Percentiles rank a stretch among this genome's conserved stretches.
Conservation (phyloP, 1,140 invertebrate genomes). For the Caenorhabditis brenneri region DNA sequence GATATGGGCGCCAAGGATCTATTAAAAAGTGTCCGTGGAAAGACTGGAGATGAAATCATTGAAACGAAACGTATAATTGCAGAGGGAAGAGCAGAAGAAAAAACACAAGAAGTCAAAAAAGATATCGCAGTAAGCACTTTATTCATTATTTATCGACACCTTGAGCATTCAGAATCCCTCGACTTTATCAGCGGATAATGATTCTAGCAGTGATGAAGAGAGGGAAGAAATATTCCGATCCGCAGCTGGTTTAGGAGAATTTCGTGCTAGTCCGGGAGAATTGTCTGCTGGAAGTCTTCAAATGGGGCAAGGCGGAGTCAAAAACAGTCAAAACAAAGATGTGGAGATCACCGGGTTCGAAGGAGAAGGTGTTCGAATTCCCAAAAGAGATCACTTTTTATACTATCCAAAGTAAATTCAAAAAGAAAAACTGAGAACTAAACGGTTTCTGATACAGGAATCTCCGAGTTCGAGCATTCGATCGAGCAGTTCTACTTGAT, state of each 20-base stretch:
- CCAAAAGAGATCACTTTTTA: constrained; percentile 59
- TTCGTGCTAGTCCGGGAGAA: constrained; percentile 50
- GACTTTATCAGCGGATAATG: not conserved
- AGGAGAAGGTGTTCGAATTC: constrained; percentile 52
- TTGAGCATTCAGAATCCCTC: constrained; percentile 18
- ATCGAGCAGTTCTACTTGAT: constrained; percentile 77
- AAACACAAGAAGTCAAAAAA: not conserved
- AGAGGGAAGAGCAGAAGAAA: not conserved
- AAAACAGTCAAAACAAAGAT: not conserved
- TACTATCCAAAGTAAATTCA: no score
- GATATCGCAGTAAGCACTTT: not conserved
- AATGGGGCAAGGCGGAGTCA: constrained; percentile 37
- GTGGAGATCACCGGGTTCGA: constrained; percentile 63
- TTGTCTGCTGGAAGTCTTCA: constrained; percentile 57
- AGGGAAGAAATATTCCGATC: constrained; percentile 39
- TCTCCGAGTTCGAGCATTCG: constrained; percentile 81
- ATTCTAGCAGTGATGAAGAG: not conserved
- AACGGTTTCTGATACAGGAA: constrained; percentile 71
- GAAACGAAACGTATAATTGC: constrained; percentile 42
- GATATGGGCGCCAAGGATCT: constrained; percentile 53
- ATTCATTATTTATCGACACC: no score
- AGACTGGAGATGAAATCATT: constrained; percentile 46
- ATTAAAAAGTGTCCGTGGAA: not conserved
- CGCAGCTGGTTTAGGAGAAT: constrained; percentile 59
- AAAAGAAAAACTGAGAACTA: no score